Base-by-base conservation (phyloP, 2,113 vertebrate species). In the Notechis scutatus region DNA sequence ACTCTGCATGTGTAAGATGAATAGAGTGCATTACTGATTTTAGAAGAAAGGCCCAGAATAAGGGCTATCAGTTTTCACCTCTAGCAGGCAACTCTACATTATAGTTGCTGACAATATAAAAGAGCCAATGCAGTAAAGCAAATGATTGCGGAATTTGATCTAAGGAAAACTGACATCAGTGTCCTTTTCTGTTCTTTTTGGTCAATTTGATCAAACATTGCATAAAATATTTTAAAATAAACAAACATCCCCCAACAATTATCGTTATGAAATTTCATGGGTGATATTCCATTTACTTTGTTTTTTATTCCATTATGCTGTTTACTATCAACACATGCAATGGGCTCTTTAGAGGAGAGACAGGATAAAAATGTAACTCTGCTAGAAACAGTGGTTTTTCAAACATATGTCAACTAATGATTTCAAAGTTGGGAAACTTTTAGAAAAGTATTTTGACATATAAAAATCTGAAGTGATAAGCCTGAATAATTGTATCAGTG, bases 11-110 rank as follows among this genome's bases (percentile, higher is more conserved):
- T 42, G 34, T 42, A 81, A 81, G 18, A 21, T 21, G 15, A 81
- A 81, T 39, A 42, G 64, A 69, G 64, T 34, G 29, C 74, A 21
- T 21, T 34, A 81, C 1, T 42, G 74, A 99, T 97, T 94, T 99
- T 99, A 97, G 20, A 95, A 92, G 95, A 92, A 74, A 94, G 56
- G 0, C 0, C n/a, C 55, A 92, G 90, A 91, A 93, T 59, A 91
- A 89, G 29, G 86, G 26, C 85, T 81, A 39, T 69, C 45, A 54
- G 29, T 52, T 52, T 89, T 92, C n/a, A 45, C 11, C 15, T 52
- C 29, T 1, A 24, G 0, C 4, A 42, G 52, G 12, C 18, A 21
- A 34, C 5, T 24, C 3, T 26, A 20, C 39, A 89, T 9, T 47
- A 5, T 23, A 59, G 20, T 64, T 24, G 42, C 26, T 14, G 20